Evolutionary conservation across 2,113 vertebrate species (phyloP).

Genomic region (Chunga burmeisteri): DNA sequence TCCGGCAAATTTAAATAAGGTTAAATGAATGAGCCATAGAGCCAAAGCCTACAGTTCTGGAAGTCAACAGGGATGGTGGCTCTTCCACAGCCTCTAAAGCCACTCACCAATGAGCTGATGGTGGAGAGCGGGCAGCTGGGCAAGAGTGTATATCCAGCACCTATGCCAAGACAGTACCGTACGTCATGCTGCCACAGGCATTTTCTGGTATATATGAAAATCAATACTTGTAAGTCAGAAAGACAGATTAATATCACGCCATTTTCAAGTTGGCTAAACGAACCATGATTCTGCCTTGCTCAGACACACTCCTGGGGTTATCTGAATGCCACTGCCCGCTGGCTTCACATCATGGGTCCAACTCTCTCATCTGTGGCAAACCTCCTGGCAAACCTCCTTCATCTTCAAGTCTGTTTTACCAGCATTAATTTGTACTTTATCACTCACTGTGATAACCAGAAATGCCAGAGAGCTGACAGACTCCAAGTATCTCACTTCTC

Average conservation of each 20-base stretch:
- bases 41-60: not conserved
- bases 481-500: not conserved
- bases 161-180: not conserved
- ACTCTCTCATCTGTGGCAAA: not conserved
- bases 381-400: not conserved
- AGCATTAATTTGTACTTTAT: not conserved
- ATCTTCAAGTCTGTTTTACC: not conserved
- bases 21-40: not conserved
- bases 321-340: not conserved
- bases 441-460: not conserved
- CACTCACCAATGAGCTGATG: not conserved
- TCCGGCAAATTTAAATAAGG: not conserved
- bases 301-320: not conserved
- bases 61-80: not conserved
- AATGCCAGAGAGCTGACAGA: not conserved
- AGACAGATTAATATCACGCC: not conserved
- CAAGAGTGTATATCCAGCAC: not conserved
- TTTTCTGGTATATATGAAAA: not conserved
- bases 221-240: not conserved
- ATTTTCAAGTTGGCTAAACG: not conserved
- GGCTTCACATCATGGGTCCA: rapidly evolving
- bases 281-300: not conserved
- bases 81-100: not conserved
- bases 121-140: not conserved
- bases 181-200: rapidly evolving